A percentile compares a stretch with the other conserved stretches of the same genome.
These are phyloP conservation scores for Cephus runcator DNA, from an alignment of 2,888 invertebrate genomes.

Conservation along the genomic window DNA sequence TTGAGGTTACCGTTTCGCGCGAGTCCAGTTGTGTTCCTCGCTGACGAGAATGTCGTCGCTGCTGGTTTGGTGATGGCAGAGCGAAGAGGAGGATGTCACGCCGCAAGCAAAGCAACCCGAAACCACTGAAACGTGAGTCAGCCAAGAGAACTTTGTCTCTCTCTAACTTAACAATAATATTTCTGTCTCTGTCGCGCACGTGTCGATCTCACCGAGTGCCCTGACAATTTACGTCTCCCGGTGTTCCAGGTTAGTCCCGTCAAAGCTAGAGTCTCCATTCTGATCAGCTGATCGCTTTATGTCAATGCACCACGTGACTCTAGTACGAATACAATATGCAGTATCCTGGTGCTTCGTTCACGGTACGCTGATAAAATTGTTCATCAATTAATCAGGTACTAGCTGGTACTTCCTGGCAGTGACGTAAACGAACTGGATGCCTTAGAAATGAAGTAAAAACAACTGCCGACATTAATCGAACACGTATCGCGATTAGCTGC, in stretches of 20 bases:
- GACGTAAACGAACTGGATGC: neutral
- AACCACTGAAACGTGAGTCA: slow-evolving; percentile 92
- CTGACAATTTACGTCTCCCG: neutral
- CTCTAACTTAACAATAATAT: neutral
- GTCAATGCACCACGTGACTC: slow-evolving; percentile 30
- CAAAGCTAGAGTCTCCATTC: neutral
- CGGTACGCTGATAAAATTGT: neutral
- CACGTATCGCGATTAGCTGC: neutral
- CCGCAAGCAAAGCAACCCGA: slow-evolving; percentile 95
- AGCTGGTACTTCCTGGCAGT: neutral
- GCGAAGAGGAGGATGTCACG: slow-evolving; percentile 78
- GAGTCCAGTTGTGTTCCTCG: neutral
- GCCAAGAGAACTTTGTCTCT: neutral
- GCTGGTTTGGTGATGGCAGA: slow-evolving; percentile 62
- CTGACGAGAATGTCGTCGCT: slow-evolving; percentile 45
- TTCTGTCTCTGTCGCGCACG: neutral
- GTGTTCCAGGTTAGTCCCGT: slow-evolving; percentile 1
- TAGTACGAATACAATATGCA: neutral
- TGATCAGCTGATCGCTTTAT: slow-evolving; percentile 41
- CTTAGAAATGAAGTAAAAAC: neutral
- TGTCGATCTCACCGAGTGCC: neutral
- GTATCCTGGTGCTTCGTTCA: neutral
- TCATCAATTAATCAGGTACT: neutral
- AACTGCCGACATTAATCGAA: neutral
- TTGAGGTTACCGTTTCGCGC: slow-evolving; percentile 1